phyloP scores from a whole-genome alignment of 2,113 vertebrate species.

The Coptodon rendalli region DNA sequence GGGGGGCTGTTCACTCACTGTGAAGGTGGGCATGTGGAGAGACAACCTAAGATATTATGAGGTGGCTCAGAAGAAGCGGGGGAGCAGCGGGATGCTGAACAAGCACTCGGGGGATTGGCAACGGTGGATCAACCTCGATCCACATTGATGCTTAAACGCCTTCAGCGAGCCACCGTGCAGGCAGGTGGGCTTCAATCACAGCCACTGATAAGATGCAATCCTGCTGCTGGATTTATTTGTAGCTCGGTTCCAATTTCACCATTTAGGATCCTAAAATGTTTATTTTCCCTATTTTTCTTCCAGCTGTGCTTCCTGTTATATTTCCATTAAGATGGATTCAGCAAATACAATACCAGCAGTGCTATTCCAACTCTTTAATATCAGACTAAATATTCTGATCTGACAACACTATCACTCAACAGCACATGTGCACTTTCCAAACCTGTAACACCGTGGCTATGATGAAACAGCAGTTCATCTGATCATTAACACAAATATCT shows the following conservation, averaged over 20 bases:
- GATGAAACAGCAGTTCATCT: neutral
- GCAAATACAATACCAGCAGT: accelerated
- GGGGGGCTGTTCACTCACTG: neutral
- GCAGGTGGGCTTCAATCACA: conserved; percentile 10
- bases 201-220: neutral
- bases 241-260: neutral
- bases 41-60: neutral
- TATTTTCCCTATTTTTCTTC: neutral
- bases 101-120: conserved; percentile 21
- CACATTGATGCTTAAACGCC: neutral
- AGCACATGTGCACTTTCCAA: neutral
- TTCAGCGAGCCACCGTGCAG: neutral
- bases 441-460: neutral
- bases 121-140: neutral
- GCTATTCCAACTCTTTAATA: neutral
- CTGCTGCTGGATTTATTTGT: neutral
- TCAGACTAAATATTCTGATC: neutral
- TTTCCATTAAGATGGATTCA: neutral
- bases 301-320: neutral
- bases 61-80: conserved; percentile 1
- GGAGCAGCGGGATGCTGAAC: conserved; percentile 21
- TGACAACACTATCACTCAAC: neutral
- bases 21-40: neutral
- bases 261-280: neutral
- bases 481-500: neutral